phyloP scores from a whole-genome alignment of 2,888 invertebrate genomes.

The Allophyes oxyacanthae region DNA sequence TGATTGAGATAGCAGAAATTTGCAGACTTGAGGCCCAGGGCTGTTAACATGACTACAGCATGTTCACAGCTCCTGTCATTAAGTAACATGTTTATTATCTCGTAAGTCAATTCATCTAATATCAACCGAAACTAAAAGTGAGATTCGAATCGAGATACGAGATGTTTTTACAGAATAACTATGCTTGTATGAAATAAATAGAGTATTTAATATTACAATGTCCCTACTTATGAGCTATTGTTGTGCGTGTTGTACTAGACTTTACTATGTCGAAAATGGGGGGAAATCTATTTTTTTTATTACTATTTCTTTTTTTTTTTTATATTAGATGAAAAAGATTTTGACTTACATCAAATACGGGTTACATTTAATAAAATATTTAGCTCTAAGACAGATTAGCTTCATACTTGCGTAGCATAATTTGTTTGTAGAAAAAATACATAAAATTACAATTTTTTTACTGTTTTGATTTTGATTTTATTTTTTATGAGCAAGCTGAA shows the following conservation, averaged over 20 bases:
- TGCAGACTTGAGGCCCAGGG: no score
- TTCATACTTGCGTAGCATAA: constrained; percentile 69
- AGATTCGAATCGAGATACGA: no score
- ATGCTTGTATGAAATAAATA: constrained; percentile 46
- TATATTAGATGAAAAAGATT: constrained; percentile 37
- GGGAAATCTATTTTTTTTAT: constrained; percentile 28
- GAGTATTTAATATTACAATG: constrained; percentile 47
- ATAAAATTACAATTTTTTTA: constrained; percentile 34
- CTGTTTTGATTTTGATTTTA: constrained; percentile 24
- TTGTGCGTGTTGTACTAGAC: constrained; percentile 60
- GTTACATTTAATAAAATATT: constrained; percentile 56
- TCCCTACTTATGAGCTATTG: constrained; percentile 46
- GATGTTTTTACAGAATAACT: no score
- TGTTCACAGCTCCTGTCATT: no score
- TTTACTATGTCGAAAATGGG: constrained; percentile 36
- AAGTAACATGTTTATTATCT: no score
- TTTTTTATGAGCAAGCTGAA: constrained; percentile 67
- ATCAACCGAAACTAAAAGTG: no score
- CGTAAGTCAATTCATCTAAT: no score
- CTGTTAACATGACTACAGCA: no score
- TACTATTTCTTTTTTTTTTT: constrained; percentile 37
- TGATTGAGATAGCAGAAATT: no score
- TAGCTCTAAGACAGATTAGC: constrained; percentile 73
- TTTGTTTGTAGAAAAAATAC: constrained; percentile 18
- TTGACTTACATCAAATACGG: constrained; percentile 61